Evolutionary conservation across 23 tunicate genomes (phyloP), one percentile per base, ranked within the genome.

Genomic region (Trididemnum nubilum): DNA sequence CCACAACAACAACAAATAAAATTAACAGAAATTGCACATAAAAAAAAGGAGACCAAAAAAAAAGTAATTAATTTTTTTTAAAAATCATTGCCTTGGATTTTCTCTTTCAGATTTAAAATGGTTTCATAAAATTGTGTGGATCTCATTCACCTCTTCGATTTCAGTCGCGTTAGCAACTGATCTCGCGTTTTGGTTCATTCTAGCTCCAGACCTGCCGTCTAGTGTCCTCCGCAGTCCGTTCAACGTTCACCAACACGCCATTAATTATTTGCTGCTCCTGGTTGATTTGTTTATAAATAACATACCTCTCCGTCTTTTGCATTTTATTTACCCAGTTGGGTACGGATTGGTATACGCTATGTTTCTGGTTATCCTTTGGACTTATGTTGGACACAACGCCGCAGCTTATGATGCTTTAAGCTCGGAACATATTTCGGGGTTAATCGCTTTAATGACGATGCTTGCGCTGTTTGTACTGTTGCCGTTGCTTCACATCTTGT

Each of bases 351-450:
- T 65, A 0, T 90, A 90, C 38, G 59, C 35, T 18, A 26, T 84
- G 23, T 90, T 85, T 74, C 80, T 86, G 15, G 37, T 85, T 2
- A 90, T 90, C 21, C 80, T 90, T 15, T 87, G 85, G 34, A 78
- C 78, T 21, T 64, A 81, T 23, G 86, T 77, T 2, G n/a, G n/a
- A n/a, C 58, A 65, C 18, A 84, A 22, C 15, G 83, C 95, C 21
- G 84, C 79, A 5, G 36, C 77, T 40, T 90, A 90, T 51, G 38
- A 64, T 1, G 21, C 76, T 18, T 4, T 90, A 40, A 79, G 85
- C 59, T 90, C 89, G 96, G 79, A 37, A 61, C 25, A 35, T 21
- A 51, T 23, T 1, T 86, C 96, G 1, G 79, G 86, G 3, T 21
- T 64, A 2, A 28, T 86, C 2, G 76, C 75, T 7, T 80, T 78